Percentiles rank a stretch among this genome's conserved stretches.
These are phyloP conservation scores for Gallinago paraguaiae DNA, from an alignment of 2,113 vertebrate species.

Conservation along the genomic window DNA sequence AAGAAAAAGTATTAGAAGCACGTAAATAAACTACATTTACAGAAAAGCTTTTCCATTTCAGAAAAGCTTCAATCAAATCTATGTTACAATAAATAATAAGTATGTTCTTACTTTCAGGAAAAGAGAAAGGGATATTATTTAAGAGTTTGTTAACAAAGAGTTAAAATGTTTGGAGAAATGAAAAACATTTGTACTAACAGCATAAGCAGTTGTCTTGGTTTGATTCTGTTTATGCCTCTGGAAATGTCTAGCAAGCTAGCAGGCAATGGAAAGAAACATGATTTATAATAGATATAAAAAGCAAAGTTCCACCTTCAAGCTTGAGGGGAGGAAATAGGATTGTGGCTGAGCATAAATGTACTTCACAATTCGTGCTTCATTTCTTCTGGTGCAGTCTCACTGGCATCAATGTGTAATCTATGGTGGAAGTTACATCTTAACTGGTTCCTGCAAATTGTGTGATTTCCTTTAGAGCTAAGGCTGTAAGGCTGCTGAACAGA, in stretches of 20 bases:
- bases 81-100: not conserved
- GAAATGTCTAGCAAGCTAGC: constrained; percentile 21
- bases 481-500: not conserved
- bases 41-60: not conserved
- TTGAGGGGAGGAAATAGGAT: constrained; percentile 41
- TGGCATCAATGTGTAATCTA: not conserved
- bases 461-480: not conserved
- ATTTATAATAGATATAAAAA: constrained; percentile 58
- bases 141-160: not conserved
- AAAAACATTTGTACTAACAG: not conserved
- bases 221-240: constrained; percentile 38
- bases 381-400: not conserved
- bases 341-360: constrained; percentile 15
- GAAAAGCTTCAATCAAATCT: not conserved
- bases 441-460: not conserved
- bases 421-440: not conserved
- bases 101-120: not conserved
- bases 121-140: not conserved
- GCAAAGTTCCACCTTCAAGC: constrained; percentile 26
- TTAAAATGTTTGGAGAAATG: not conserved
- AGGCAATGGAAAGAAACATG: constrained; percentile 21
- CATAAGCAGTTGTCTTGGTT: not conserved
- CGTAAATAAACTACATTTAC: not conserved
- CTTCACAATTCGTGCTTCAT: not conserved
- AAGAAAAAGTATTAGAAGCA: not conserved